phyloP scores from a whole-genome alignment of 2,888 invertebrate genomes.

The Norana najaformis region DNA sequence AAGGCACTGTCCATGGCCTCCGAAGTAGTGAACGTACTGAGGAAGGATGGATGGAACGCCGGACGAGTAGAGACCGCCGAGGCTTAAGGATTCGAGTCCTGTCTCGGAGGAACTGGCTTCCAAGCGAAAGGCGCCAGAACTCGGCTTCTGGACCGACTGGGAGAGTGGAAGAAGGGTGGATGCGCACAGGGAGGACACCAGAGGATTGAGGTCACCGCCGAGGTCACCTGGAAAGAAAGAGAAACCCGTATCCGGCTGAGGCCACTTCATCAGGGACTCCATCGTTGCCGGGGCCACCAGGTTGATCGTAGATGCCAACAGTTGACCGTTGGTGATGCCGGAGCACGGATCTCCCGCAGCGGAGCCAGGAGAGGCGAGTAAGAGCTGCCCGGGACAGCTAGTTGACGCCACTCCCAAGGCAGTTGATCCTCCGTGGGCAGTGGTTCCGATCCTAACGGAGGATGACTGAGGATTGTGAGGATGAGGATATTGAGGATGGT shows the following conservation, averaged over 20 bases:
- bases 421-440: not conserved
- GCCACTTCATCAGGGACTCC: not conserved
- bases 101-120: not conserved
- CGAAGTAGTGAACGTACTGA: slow-evolving; percentile 17
- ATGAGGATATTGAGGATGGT: too few species aligned
- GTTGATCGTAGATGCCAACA: not conserved
- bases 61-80: not conserved
- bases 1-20: not conserved
- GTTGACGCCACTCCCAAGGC: not conserved
- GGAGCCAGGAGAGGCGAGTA: not conserved
- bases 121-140: not conserved
- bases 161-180: not conserved
- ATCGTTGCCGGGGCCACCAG: not conserved
- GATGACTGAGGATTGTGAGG: too few species aligned
- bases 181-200: not conserved
- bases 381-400: not conserved
- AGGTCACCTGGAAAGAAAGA: not conserved
- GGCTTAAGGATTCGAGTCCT: not conserved
- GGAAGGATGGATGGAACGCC: slow-evolving; percentile 1
- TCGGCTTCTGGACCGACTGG: not conserved
- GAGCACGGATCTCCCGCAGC: not conserved
- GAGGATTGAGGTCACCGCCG: not conserved
- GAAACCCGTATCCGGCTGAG: not conserved
- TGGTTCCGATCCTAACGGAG: too few species aligned
- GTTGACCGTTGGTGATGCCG: not conserved